Percentiles rank a stretch among this genome's conserved stretches.
phyloP scores from a whole-genome alignment of 2,797 vertebrate genomes.

The Enteromius viviparus region DNA sequence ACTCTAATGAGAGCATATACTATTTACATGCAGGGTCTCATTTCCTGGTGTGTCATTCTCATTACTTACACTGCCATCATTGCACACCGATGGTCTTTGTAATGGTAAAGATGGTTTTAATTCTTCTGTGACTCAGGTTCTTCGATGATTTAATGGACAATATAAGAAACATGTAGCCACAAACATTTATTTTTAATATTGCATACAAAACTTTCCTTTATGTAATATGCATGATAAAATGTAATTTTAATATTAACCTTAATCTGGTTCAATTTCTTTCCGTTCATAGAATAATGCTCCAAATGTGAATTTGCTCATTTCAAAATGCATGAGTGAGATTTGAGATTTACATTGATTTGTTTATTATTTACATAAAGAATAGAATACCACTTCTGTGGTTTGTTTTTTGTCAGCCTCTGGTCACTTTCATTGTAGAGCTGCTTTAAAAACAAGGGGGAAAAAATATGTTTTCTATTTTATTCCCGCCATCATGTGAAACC shows the following conservation, averaged over 20 bases:
- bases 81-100: background rate
- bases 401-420: background rate
- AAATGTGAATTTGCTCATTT: background rate
- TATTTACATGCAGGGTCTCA: background rate
- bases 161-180: background rate
- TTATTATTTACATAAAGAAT: background rate
- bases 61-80: background rate
- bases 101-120: background rate
- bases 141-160: background rate
- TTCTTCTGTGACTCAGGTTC: background rate
- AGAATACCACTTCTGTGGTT: background rate
- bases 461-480: slow-evolving; percentile 66
- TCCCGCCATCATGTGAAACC: slow-evolving; percentile 78
- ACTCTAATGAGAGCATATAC: background rate
- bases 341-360: background rate
- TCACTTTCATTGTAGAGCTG: background rate
- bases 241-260: background rate
- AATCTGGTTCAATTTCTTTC: background rate
- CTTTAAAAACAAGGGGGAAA: background rate
- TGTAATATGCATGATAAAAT: background rate
- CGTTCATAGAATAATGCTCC: background rate
- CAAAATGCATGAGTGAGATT: background rate
- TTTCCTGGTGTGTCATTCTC: background rate
- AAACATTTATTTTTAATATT: slow-evolving; percentile 6
- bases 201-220: background rate